These are phyloP conservation scores for Pteropus rufus DNA, from an alignment of 2,797 vertebrate genomes.

Conservation along the genomic window DNA sequence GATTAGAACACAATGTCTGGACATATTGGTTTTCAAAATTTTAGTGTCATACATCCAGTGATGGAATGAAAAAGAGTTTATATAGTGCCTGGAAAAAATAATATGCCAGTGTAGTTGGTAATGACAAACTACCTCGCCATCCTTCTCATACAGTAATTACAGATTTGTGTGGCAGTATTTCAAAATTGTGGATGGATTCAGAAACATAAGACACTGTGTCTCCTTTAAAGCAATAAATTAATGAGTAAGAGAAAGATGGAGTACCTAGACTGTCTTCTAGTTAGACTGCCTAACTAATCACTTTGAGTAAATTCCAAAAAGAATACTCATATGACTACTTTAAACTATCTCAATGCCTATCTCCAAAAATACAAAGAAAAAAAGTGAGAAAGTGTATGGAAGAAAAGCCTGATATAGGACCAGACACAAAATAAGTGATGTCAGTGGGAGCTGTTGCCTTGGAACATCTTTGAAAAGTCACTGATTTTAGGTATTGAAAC, in stretches of 20 bases:
- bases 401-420: background rate
- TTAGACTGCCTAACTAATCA: background rate
- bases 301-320: background rate
- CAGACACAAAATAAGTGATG: background rate
- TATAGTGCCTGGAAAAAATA: background rate
- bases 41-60: background rate
- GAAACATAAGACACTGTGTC: background rate
- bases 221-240: background rate
- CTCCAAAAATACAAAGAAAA: background rate
- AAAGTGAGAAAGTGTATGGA: background rate
- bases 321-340: background rate
- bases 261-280: background rate
- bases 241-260: background rate
- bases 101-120: background rate
- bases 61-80: background rate
- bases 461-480: background rate
- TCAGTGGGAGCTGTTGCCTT: background rate
- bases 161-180: background rate
- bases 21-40: background rate
- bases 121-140: background rate
- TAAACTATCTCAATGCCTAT: background rate
- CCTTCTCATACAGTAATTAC: background rate
- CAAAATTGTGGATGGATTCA: background rate
- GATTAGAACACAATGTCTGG: background rate
- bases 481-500: background rate